Conservation (phyloP, 2,797 vertebrate genomes). For the Cottoperca gobio region DNA sequence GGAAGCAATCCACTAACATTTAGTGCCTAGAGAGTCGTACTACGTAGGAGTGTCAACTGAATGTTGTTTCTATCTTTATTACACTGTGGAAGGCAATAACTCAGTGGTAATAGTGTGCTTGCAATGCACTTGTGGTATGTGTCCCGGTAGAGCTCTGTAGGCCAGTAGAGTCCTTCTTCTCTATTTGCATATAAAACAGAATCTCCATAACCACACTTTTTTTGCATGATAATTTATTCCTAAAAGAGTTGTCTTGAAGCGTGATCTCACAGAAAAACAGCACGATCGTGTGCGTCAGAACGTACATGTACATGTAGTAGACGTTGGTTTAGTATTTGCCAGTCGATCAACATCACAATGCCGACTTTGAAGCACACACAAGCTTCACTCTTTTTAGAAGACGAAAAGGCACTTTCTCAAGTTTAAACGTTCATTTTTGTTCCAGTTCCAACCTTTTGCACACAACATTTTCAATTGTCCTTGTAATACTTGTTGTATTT, state of each 20-base stretch:
- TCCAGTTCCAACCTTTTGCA: neutral
- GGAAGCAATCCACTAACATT: neutral
- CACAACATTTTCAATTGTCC: neutral
- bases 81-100: neutral
- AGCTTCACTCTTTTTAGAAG: neutral
- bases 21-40: neutral
- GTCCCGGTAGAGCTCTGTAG: neutral
- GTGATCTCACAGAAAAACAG: constrained; percentile 3
- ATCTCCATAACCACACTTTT: neutral
- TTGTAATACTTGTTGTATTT: neutral
- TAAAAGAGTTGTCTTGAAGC: neutral
- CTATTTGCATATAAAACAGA: neutral
- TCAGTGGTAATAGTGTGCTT: neutral
- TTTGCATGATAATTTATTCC: constrained; percentile 1
- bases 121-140: neutral
- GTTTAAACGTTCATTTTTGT: neutral
- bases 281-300: neutral
- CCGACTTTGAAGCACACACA: neutral
- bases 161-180: neutral
- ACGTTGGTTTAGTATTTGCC: neutral
- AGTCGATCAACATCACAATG: neutral
- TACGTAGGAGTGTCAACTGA: neutral
- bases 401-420: no score
- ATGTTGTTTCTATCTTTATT: neutral
- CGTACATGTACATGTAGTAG: neutral